These are phyloP conservation scores for Zoanthus solanderi DNA, from an alignment of 92 coral and sea anemone species.

Conservation along the genomic window DNA sequence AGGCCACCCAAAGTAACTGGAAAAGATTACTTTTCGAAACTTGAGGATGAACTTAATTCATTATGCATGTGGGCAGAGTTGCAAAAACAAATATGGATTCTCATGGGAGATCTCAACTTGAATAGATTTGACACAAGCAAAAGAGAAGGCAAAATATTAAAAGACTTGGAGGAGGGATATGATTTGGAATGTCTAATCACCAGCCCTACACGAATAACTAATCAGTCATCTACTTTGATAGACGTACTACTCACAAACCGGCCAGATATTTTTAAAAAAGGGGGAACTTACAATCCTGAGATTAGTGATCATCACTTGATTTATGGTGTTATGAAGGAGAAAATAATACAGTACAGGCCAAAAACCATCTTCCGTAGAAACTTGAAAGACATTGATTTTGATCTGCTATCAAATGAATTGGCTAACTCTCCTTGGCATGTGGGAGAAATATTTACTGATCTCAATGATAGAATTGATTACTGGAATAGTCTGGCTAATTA, in stretches of 20 bases:
- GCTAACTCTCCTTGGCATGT: slow-evolving; percentile 48
- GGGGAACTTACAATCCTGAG: slow-evolving; percentile 4
- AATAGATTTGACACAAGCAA: slow-evolving; percentile 53
- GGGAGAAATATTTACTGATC: neutral
- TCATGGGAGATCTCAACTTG: slow-evolving; percentile 48
- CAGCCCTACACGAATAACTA: slow-evolving; percentile 38
- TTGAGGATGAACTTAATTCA: slow-evolving; percentile 33
- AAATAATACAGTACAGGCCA: slow-evolving; percentile 18
- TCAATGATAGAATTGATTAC: no score
- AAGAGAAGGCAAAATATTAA: slow-evolving; percentile 46
- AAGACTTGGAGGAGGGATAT: slow-evolving; percentile 35
- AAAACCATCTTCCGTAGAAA: slow-evolving; percentile 20
- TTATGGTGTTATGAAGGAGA: slow-evolving; percentile 42
- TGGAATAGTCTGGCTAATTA: neutral
- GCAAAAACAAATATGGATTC: slow-evolving; percentile 50
- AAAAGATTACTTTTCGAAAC: no score
- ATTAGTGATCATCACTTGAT: slow-evolving; percentile 19
- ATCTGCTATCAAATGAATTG: slow-evolving; percentile 42
- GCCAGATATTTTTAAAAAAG: slow-evolving; percentile 39
- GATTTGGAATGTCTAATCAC: neutral
- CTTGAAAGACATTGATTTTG: slow-evolving; percentile 9
- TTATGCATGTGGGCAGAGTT: slow-evolving; percentile 44
- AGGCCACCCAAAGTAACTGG: no score
- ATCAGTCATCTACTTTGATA: slow-evolving; percentile 40
- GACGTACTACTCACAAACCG: slow-evolving; percentile 41